Evolutionary conservation across 2,113 vertebrate genomes (phyloP).

Genomic region (Phoenicopterus ruber): DNA sequence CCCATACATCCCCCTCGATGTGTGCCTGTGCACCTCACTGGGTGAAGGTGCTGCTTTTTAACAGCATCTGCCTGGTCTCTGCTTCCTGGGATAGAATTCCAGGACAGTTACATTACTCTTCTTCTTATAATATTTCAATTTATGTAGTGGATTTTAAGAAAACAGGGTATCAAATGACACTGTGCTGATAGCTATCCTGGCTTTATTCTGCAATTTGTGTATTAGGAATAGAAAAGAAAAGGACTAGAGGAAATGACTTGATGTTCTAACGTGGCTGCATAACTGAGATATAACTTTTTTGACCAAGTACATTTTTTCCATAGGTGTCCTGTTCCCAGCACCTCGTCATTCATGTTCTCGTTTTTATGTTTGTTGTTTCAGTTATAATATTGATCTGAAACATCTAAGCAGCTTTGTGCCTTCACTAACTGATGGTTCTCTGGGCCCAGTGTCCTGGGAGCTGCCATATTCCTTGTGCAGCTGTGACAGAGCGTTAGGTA

Average conservation of each 20-base stretch:
- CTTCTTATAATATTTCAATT: not conserved
- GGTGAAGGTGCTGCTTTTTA: not conserved
- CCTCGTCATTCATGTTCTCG: not conserved
- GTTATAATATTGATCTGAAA: not conserved
- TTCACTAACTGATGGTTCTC: not conserved
- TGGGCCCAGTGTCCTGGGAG: not conserved
- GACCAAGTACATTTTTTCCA: not conserved
- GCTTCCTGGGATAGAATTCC: not conserved
- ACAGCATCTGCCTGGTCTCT: not conserved
- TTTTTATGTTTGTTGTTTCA: not conserved
- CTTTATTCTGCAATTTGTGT: not conserved
- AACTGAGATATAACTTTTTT: not conserved
- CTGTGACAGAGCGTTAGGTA: not conserved
- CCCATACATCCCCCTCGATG: rapidly evolving
- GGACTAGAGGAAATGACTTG: not conserved
- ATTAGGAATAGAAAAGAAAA: not conserved
- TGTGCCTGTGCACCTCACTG: no score
- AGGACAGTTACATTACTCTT: not conserved
- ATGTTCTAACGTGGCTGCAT: not conserved
- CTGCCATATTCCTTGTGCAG: not conserved
- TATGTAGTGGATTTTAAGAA: not conserved
- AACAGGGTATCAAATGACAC: not conserved
- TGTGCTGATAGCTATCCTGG: not conserved
- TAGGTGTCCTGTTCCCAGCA: not conserved
- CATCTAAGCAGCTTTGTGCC: not conserved